phyloP scores from a whole-genome alignment of 2,888 invertebrate genomes.

The Drosophila koepferae region DNA sequence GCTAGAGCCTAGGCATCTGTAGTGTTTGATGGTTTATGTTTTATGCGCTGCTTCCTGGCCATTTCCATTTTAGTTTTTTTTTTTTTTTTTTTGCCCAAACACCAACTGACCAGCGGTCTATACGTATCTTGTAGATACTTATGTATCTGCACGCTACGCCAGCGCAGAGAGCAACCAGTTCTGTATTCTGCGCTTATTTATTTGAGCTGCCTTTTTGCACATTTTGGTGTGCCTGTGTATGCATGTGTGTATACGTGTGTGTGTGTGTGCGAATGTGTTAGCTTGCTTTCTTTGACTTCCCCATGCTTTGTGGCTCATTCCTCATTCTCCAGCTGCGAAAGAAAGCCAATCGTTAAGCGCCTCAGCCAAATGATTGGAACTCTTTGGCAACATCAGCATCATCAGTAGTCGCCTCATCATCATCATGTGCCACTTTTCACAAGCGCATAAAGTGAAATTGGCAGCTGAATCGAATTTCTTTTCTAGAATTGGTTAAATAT shows the following conservation, averaged over 20 bases:
- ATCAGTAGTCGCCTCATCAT: constrained; percentile 66
- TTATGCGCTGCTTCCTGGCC: constrained; percentile 24
- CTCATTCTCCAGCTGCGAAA: constrained; percentile 40
- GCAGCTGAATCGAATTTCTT: constrained; percentile 58
- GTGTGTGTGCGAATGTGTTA: constrained; percentile 6
- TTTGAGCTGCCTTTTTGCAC: constrained; percentile 72
- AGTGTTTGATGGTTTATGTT: constrained; percentile 6
- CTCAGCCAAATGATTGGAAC: constrained; percentile 75
- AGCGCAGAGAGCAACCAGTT: constrained; percentile 64
- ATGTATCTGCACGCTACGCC: constrained; percentile 49
- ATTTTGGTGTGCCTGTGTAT: constrained; percentile 40
- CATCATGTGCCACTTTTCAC: constrained; percentile 79
- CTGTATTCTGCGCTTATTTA: constrained; percentile 67
- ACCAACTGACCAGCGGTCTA: constrained; percentile 50
- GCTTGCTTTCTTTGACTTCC: constrained; percentile 57
- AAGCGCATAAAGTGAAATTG: constrained; percentile 76
- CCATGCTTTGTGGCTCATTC: constrained; percentile 11
- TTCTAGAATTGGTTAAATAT: constrained; percentile 48
- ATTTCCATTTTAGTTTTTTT: constrained; percentile 3
- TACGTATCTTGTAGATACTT: constrained; percentile 55
- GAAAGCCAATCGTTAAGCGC: constrained; percentile 72
- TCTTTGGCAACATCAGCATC: constrained; percentile 49
- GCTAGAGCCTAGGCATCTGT: constrained; percentile 12
- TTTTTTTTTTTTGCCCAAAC: constrained; percentile 44
- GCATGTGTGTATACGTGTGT: no score